Evolutionary conservation across 2,797 vertebrate genomes (phyloP), one percentile per base, ranked within the genome.

Genomic region (Mus minutoides): DNA sequence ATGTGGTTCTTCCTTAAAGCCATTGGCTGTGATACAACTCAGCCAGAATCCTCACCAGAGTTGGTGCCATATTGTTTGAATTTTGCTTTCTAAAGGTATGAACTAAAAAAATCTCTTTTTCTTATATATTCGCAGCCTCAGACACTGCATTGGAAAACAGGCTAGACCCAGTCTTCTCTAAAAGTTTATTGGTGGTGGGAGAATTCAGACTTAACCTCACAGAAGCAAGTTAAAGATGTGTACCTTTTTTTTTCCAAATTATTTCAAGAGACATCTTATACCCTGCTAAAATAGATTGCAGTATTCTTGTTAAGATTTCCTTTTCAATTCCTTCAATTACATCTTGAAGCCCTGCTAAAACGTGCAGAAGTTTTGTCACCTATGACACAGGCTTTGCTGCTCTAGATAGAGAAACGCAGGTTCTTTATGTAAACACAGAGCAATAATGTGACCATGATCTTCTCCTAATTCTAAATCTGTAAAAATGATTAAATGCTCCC

Each of bases 381-480:
- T 80, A 2, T 69, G 19, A 29, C 43, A 46, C 60, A 88, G 37
- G 43, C 43, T 64, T 71, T 85, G 40, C 24, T 82, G 19, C 19
- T 24, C 29, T 67, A 9, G 62, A 13, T 17, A 56, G 58, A 21
- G 22, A 31, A 71, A 67, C n/a, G 64, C 10, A 54, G 26, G 22
- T 14, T 52, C 54, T n/a, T 17, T 85, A 21, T 78, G 16, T 67
- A 58, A n/a, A 91, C 7, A 76, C 7, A 29, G 5, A 24, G 2
- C 64, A 43, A 75, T n/a, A 67, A 8, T 31, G 16, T 16, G 40
- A 12, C n/a, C 46, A 75, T 88, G 67, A 60, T 64, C 82, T 94
- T 80, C 56, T 77, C 46, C 31, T 83, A 91, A 91, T 88, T 40
- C 34, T 78, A 2, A 46, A 95, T 73, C 83, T 97, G 34, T 86